Evolutionary conservation across 2,113 vertebrate genomes (phyloP), one percentile per base, ranked within the genome.

Genomic region (Lophura nycthemera): DNA sequence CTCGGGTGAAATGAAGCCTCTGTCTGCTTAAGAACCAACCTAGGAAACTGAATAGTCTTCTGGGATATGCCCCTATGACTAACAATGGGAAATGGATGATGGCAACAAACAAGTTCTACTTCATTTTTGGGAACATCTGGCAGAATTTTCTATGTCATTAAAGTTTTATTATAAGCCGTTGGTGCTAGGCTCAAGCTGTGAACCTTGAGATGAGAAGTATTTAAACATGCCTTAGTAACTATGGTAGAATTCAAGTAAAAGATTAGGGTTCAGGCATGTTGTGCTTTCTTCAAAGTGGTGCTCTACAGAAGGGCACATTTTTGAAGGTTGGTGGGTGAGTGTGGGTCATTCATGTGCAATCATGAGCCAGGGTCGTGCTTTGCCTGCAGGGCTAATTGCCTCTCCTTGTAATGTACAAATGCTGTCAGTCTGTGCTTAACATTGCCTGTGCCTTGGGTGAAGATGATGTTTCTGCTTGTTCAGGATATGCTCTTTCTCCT

Each of bases 301-400:
- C 54, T 78, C 20, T 47, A 6, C 0, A 3, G 22, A 12, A 34
- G 8, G 81, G 9, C 3, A 18, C 13, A 2, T 69, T 91, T 83
- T 32, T 4, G 4, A 3, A 3, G 29, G 22, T 8, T 47, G 24
- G 48, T 40, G 27, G 22, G 48, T 74, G 72, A 16, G 47, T 4
- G 3, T n/a, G 47, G 30, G 20, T 65, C 63, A 9, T 11, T 67
- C 72, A 67, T 64, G 45, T 43, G 20, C 0, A 0, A 15, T 5
- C 1, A 0, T 64, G 65, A 65, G 36, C 43, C 15, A 48, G 43
- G 71, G 16, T 65, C 45, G 13, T 38, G 30, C 60, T 93, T 81
- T 15, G 2, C 34, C 61, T 74, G 57, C 15, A 34, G 18, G 14
- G n/a, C 60, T 30, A 42, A 29, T 22, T 61, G 27, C 32, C 59